Evolutionary conservation across 2,113 vertebrate species (phyloP).

Genomic region (Scartelaos histophorus): DNA sequence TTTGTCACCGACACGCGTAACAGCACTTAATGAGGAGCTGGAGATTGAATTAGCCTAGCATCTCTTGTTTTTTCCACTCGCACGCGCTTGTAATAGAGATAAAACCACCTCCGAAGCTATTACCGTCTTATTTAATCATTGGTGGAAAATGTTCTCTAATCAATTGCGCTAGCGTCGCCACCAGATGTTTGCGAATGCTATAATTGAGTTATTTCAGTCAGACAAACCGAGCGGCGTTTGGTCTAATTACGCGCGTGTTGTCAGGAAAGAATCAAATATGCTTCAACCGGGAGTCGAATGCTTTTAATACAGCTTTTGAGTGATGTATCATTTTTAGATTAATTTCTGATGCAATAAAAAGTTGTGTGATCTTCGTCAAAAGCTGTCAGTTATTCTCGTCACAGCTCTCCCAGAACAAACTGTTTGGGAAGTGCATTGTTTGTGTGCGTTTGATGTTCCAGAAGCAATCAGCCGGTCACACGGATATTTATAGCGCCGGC

Average conservation of each 20-base stretch:
- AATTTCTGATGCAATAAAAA: conserved; percentile 9
- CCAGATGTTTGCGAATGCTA: conserved; percentile 3
- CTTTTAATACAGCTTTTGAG: not conserved
- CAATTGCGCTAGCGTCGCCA: not conserved
- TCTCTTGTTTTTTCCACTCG: not conserved
- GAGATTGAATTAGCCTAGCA: not conserved
- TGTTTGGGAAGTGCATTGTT: not conserved
- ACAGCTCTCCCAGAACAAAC: conserved; percentile 4
- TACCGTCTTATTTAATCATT: conserved; percentile 4
- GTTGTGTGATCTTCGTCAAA: conserved; percentile 1
- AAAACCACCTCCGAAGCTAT: conserved; percentile 1
- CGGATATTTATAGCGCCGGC: not conserved
- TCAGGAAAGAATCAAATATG: not conserved
- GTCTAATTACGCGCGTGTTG: not conserved
- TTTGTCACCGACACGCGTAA: not conserved
- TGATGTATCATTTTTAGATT: conserved; percentile 10
- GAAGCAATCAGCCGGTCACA: not conserved
- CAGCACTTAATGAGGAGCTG: not conserved
- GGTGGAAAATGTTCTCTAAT: conserved; percentile 4
- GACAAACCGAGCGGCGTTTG: conserved; percentile 3
- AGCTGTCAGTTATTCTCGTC: conserved; percentile 4
- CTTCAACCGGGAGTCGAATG: not conserved
- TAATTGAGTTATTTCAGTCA: conserved; percentile 10
- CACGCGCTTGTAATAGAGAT: conserved; percentile 1
- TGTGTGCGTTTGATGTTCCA: not conserved